Evolutionary conservation across 2,797 vertebrate species (phyloP).

Genomic region (Leptoclinus maculatus): DNA sequence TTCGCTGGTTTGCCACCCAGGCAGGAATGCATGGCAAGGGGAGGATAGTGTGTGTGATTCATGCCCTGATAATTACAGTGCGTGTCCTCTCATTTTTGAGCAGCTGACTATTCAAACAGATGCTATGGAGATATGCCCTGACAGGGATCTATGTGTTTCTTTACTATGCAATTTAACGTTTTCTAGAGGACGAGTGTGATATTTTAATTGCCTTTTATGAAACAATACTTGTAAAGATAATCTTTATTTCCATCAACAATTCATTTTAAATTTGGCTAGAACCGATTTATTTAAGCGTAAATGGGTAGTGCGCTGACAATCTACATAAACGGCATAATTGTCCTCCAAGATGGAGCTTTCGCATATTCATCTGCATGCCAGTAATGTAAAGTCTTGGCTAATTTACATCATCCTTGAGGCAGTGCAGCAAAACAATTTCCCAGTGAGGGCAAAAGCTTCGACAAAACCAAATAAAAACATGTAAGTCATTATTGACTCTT

Average conservation of each 20-base stretch:
- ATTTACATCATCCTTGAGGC: conserved; percentile 80
- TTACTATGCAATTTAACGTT: conserved; percentile 23
- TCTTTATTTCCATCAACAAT: conserved; percentile 39
- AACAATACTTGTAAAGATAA: conserved; percentile 30
- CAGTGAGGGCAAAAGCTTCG: conserved; percentile 70
- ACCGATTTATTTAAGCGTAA: conserved; percentile 59
- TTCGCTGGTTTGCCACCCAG: conserved; percentile 78
- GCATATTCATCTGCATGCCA: conserved; percentile 55
- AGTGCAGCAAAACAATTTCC: conserved; percentile 76
- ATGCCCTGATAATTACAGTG: conserved; percentile 76
- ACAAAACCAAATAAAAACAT: conserved; percentile 80
- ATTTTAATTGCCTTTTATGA: conserved; percentile 45
- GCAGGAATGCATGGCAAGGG: conserved; percentile 57
- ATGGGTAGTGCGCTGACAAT: conserved; percentile 33
- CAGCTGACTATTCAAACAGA: conserved; percentile 74
- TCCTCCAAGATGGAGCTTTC: conserved; percentile 50
- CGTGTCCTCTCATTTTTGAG: conserved; percentile 67
- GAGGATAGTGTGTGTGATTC: conserved; percentile 73
- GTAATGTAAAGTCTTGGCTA: conserved; percentile 70
- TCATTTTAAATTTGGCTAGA: conserved; percentile 21
- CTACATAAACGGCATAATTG: conserved; percentile 66
- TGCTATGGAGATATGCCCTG: conserved; percentile 50
- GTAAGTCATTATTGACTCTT: conserved; percentile 83
- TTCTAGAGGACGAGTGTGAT: conserved; percentile 4
- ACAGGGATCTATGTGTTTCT: conserved; percentile 37